These are phyloP conservation scores for Nasua narica DNA, from an alignment of 2,797 vertebrate species.

Conservation along the genomic window DNA sequence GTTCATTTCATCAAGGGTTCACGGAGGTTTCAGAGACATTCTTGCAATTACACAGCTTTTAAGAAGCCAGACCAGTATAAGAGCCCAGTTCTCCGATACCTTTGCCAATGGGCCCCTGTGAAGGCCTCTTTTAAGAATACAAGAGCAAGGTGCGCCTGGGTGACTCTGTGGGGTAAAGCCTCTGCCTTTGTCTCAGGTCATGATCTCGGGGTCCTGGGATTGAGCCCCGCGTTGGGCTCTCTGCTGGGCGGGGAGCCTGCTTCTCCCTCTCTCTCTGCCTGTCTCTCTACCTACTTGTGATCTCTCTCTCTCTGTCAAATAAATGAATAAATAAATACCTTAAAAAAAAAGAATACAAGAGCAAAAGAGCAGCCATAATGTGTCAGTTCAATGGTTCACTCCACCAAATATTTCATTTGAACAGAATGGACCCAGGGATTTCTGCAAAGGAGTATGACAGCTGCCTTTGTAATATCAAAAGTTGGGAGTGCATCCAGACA, in stretches of 20 bases:
- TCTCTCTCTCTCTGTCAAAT: too few species aligned
- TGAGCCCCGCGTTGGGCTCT: too few species aligned
- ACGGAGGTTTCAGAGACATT: neutral
- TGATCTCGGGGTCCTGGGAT: too few species aligned
- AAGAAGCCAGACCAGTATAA: neutral
- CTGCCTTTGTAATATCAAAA: constrained; percentile 36
- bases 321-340: too few species aligned
- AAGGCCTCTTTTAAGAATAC: neutral
- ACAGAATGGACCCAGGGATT: neutral
- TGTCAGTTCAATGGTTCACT: neutral
- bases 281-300: too few species aligned
- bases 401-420: neutral
- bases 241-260: too few species aligned
- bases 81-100: neutral
- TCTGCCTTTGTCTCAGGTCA: too few species aligned
- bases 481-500: neutral
- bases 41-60: neutral
- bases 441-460: constrained; percentile 13
- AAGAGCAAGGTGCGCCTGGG: too few species aligned
- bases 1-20: neutral
- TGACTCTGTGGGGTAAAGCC: too few species aligned
- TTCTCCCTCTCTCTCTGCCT: too few species aligned
- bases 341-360: neutral
- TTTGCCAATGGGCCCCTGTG: neutral
- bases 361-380: neutral